Percentiles rank a stretch among this genome's conserved stretches.
phyloP scores from a whole-genome alignment of 2,888 invertebrate species.

The Thysanoteuthis rhombus region DNA sequence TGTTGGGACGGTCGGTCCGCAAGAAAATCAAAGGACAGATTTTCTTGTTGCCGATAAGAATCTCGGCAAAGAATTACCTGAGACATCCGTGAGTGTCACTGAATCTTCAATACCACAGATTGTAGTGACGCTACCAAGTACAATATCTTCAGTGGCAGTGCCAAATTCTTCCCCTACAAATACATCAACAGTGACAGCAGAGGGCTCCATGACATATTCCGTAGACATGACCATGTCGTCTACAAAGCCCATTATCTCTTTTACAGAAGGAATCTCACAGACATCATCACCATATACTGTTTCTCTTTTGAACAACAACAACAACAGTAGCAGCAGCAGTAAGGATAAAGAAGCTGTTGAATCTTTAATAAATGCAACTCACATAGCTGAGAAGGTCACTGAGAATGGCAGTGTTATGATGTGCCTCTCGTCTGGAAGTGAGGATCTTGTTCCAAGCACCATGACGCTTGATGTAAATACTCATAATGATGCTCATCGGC shows the following conservation, averaged over 20 bases:
- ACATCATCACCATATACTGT: constrained; percentile 21
- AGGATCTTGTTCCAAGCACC: neutral
- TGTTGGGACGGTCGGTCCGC: neutral
- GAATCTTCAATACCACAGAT: neutral
- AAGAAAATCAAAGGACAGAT: neutral
- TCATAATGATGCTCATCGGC: neutral
- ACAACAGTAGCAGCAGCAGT: neutral
- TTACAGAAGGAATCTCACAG: constrained; percentile 13
- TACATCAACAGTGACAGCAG: neutral
- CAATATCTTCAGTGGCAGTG: neutral
- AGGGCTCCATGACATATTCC: neutral
- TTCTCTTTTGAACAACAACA: constrained; percentile 14
- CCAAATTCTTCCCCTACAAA: neutral
- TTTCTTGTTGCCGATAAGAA: neutral
- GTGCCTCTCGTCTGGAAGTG: neutral
- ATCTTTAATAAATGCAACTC: neutral
- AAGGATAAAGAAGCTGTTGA: constrained; percentile 26
- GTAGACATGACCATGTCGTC: neutral
- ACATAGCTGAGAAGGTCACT: constrained; percentile 18
- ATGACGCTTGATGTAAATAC: constrained; percentile 17
- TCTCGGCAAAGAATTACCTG: neutral
- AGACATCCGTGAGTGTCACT: neutral
- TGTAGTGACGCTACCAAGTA: neutral
- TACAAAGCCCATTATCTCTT: constrained; percentile 17
- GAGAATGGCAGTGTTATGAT: neutral